These are phyloP conservation scores for Butorides virescens DNA, from an alignment of 2,113 vertebrate species.

Conservation along the genomic window DNA sequence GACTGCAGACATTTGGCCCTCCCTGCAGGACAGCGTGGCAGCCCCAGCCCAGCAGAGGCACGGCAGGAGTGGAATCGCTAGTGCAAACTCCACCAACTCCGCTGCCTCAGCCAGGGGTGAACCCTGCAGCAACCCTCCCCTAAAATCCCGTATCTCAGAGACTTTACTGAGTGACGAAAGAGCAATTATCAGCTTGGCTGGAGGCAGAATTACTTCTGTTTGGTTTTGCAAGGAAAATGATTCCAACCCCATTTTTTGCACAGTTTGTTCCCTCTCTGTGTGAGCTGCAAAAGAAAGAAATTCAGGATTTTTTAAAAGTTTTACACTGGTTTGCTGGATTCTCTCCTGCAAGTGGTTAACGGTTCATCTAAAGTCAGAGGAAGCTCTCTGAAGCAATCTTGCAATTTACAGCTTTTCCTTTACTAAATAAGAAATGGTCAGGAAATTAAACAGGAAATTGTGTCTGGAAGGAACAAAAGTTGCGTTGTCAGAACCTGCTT, in stretches of 20 bases:
- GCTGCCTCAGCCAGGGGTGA: neutral
- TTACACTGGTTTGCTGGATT: neutral
- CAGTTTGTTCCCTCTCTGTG: neutral
- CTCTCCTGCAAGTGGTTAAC: neutral
- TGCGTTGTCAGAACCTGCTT: slow-evolving; percentile 32
- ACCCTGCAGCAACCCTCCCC: neutral
- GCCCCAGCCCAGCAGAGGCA: neutral
- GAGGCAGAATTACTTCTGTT: neutral
- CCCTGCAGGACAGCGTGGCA: rapidly evolving
- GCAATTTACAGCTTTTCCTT: slow-evolving; percentile 54
- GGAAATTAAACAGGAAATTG: slow-evolving; percentile 67
- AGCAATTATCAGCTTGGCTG: neutral
- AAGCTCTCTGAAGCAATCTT: slow-evolving; percentile 33
- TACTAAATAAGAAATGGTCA: slow-evolving; percentile 33
- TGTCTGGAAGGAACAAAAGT: slow-evolving; percentile 59
- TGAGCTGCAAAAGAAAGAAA: neutral
- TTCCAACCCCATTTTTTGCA: neutral
- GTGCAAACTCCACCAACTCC: neutral
- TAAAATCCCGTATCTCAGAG: rapidly evolving
- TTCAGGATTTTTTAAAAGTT: neutral
- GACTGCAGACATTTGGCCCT: neutral
- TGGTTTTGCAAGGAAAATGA: neutral
- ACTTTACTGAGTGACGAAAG: neutral
- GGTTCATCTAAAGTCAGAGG: neutral
- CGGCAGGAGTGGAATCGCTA: rapidly evolving